Evolutionary conservation across 53 echinoderm and acorn worm species (phyloP).

Genomic region (Holothuria scabra): DNA sequence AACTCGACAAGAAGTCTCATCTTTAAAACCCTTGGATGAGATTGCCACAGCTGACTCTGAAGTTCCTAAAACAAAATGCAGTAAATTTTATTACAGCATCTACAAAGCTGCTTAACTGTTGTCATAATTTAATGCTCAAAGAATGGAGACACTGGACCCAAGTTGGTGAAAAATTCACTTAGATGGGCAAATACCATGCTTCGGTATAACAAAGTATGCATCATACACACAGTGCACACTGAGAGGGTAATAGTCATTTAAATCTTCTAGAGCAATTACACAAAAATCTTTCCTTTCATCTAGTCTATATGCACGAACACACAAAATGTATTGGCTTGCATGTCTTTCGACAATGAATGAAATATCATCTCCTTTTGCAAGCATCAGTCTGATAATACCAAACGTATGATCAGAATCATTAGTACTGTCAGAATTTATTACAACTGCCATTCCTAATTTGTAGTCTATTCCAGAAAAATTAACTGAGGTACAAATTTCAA

Average conservation of each 20-base stretch:
- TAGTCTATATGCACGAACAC: not conserved
- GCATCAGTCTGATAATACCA: not conserved
- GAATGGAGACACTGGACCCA: too few relatives aligned
- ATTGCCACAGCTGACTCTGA: too few relatives aligned
- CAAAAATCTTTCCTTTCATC: not conserved
- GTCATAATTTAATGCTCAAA: too few relatives aligned
- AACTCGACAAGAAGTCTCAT: too few relatives aligned
- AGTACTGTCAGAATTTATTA: not conserved
- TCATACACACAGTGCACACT: not conserved
- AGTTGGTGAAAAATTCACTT: too few relatives aligned
- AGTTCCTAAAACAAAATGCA: too few relatives aligned
- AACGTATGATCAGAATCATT: not conserved
- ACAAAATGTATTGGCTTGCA: not conserved
- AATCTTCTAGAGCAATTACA: not conserved
- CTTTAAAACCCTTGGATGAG: too few relatives aligned
- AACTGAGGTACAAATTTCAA: not conserved
- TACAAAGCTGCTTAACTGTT: too few relatives aligned
- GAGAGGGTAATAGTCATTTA: not conserved
- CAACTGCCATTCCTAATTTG: not conserved
- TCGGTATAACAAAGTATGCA: slow-evolving; percentile 16
- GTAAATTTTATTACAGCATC: too few relatives aligned
- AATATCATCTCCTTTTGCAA: not conserved
- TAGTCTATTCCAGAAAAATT: not conserved
- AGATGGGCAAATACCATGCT: slow-evolving; percentile 11
- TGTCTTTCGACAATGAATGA: slow-evolving; percentile 6